These are phyloP conservation scores for Drepana arcuata DNA, from an alignment of 1,140 invertebrate species.

Conservation along the genomic window DNA sequence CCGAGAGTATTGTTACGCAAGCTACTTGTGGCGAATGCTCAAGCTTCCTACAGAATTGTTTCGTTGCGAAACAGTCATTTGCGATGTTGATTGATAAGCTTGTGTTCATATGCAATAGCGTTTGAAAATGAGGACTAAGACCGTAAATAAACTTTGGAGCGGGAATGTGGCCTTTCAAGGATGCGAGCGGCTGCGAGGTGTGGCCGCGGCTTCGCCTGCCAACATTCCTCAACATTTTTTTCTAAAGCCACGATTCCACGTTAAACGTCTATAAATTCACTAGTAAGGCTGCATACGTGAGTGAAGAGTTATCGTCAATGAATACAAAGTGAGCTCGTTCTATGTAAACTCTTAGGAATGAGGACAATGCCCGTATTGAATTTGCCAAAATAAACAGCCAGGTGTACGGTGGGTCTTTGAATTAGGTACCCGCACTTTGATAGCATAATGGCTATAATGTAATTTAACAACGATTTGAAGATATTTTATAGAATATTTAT, in stretches of 20 bases:
- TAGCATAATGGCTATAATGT: too few species aligned
- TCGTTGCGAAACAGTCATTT: conserved; percentile 12
- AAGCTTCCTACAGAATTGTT: conserved; percentile 1
- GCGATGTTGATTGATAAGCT: conserved; percentile 9
- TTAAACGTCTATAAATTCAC: too few species aligned
- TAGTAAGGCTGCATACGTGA: neutral
- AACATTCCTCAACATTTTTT: conserved; percentile 56
- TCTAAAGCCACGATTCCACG: too few species aligned
- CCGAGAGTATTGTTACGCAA: conserved; percentile 16
- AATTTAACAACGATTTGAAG: too few species aligned
- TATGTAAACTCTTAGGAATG: too few species aligned
- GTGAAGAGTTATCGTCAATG: neutral
- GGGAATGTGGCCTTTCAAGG: conserved; percentile 68
- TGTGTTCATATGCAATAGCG: conserved; percentile 39
- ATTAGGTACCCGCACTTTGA: too few species aligned
- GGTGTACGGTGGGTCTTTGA: too few species aligned
- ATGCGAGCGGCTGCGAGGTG: conserved; percentile 49
- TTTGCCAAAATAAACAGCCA: too few species aligned
- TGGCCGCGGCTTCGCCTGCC: conserved; percentile 31
- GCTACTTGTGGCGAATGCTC: conserved; percentile 1
- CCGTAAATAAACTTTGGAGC: conserved; percentile 34
- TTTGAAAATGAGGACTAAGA: conserved; percentile 48
- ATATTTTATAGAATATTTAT: too few species aligned
- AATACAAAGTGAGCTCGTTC: too few species aligned
- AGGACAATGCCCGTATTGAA: too few species aligned